phyloP scores from a whole-genome alignment of 2,888 invertebrate genomes.

The Tholera decimalis region DNA sequence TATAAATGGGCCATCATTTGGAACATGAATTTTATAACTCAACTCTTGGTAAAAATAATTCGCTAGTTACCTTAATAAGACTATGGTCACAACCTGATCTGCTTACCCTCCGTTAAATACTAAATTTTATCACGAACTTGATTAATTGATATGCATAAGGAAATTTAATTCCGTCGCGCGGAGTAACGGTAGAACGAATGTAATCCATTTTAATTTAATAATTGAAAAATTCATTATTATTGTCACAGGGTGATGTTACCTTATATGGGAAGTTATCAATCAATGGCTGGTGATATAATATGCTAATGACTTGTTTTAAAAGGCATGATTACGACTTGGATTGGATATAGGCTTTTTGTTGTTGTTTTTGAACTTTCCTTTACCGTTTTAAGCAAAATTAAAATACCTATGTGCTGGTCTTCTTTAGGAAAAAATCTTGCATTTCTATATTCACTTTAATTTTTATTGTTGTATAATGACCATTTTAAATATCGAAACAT shows the following conservation, averaged over 20 bases:
- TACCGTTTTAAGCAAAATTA: background rate
- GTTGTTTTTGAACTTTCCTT: background rate
- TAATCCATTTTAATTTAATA: slow-evolving; percentile 59
- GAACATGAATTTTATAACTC: too few relatives aligned
- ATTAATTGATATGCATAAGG: slow-evolving; percentile 44
- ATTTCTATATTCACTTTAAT: too few relatives aligned
- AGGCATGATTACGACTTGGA: background rate
- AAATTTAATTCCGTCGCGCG: slow-evolving; percentile 45
- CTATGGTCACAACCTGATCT: too few relatives aligned
- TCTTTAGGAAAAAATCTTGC: too few relatives aligned
- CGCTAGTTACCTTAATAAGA: too few relatives aligned
- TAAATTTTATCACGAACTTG: too few relatives aligned
- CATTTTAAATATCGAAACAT: too few relatives aligned
- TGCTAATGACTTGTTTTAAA: slow-evolving; percentile 8
- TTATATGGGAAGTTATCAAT: slow-evolving; percentile 40
- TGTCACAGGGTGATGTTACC: slow-evolving; percentile 34
- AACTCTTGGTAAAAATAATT: background rate
- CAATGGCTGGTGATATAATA: slow-evolving; percentile 11
- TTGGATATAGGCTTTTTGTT: background rate
- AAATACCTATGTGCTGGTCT: too few relatives aligned
- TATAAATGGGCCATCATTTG: too few relatives aligned
- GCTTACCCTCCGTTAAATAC: background rate
- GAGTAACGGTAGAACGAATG: slow-evolving; percentile 5
- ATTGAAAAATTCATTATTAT: slow-evolving; percentile 64
- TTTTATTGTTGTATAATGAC: too few relatives aligned